Evolutionary conservation across 2,797 vertebrate genomes (phyloP).

Genomic region (Lepilemur septentrionalis): DNA sequence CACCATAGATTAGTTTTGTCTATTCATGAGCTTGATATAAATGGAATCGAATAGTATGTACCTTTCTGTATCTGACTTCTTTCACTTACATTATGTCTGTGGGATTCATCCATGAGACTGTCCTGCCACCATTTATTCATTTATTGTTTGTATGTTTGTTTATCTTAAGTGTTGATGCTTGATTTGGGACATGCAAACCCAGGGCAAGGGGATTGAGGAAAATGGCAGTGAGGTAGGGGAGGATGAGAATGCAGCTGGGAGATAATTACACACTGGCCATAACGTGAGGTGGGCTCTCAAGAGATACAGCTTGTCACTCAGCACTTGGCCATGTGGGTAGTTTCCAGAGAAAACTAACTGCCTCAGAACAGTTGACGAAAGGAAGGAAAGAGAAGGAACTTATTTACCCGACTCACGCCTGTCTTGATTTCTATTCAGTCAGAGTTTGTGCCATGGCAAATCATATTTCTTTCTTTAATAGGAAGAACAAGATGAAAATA

Average conservation of each 20-base stretch:
- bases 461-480: not conserved
- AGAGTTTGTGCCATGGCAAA: not conserved
- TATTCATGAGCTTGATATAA: not conserved
- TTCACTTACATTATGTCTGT: not conserved
- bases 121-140: not conserved
- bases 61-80: not conserved
- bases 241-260: not conserved
- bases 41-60: not conserved
- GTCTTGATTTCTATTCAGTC: not conserved
- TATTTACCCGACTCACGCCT: not conserved
- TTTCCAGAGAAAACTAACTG: conserved; percentile 17
- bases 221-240: not conserved
- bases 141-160: not conserved
- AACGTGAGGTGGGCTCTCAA: not conserved
- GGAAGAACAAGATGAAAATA: not conserved
- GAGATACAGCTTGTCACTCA: not conserved
- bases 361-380: not conserved
- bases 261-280: too few species aligned
- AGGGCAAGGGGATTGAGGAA: not conserved
- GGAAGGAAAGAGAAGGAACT: not conserved
- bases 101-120: not conserved
- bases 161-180: not conserved
- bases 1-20: not conserved
- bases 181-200: not conserved
- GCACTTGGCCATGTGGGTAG: not conserved